Evolutionary conservation across 2,797 vertebrate genomes (phyloP), one percentile per base, ranked within the genome.

Genomic region (Notamacropus eugenii): DNA sequence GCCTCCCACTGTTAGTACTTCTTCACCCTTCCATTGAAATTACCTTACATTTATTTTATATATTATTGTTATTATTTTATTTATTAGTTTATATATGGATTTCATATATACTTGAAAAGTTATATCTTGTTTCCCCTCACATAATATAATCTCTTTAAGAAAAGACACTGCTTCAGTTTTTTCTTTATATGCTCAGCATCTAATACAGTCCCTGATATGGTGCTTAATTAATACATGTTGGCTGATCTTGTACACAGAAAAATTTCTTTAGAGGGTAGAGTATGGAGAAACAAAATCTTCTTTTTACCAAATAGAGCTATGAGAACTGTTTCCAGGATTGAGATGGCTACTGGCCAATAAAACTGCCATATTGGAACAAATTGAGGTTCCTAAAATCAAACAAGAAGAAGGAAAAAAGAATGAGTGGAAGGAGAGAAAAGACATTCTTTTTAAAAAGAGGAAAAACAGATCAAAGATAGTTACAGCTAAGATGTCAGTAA

Each of bases 351-450:
- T 52, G 4, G 50, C 57, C 56, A 59, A 74, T 52, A 10, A 93
- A 92, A 57, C 13, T 90, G 28, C 40, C 92, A 52, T 96, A 50
- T 28, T 87, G 46, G 90, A 28, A 95, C 92, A 91, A 52, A 93
- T 58, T 95, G 19, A 82, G 34, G 22, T 90, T 46, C 29, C 94
- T 58, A 95, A 94, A 96, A 94, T 67, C 24, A 92, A 96, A 54
- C 52, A 16, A 59, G 22, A 87, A 50, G 40, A 50, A 87, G 13
- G 56, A 91, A 93, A 94, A 96, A 16, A 94, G 93, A 9, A 9
- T 91, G 54, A 92, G 11, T n/a, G 16, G 31, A 94, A 92, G 22
- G 56, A 91, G 54, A 98, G 46, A 59, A 90, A 92, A 46, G 27
- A 40, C 28, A 57, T 91, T 91, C 93, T 0, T 96, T 90, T 87